Percentiles rank a stretch among this genome's conserved stretches.
These are phyloP conservation scores for Drosophila tristis DNA, from an alignment of 1,140 invertebrate genomes.

Conservation along the genomic window DNA sequence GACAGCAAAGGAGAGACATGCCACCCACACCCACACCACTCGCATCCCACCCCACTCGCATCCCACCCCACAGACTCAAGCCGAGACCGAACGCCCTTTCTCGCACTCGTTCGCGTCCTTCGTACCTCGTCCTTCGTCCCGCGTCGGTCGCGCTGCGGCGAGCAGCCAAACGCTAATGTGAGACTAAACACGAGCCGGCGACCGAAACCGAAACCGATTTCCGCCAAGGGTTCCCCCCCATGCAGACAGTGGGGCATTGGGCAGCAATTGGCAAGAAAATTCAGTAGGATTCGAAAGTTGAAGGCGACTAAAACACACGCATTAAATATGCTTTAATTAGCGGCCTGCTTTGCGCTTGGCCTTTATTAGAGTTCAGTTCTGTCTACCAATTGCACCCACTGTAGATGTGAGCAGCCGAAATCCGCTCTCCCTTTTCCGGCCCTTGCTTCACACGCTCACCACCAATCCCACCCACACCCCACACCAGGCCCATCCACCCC, in stretches of 20 bases:
- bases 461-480: too few relatives aligned
- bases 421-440: conserved; percentile 9
- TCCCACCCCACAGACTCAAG: not conserved
- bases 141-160: conserved; percentile 46
- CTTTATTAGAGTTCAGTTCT: not conserved
- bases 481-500: not conserved
- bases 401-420: conserved; percentile 19
- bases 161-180: conserved; percentile 68
- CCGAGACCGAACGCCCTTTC: conserved; percentile 24
- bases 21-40: conserved; percentile 21
- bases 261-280: too few relatives aligned
- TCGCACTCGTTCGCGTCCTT: conserved; percentile 35
- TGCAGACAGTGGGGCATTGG: conserved; percentile 6
- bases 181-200: conserved; percentile 68
- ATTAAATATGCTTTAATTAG: too few relatives aligned
- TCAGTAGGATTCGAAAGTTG: too few relatives aligned
- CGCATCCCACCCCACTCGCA: not conserved
- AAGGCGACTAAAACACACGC: too few relatives aligned
- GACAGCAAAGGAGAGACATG: conserved; percentile 21
- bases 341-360: too few relatives aligned
- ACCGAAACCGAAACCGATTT: conserved; percentile 73
- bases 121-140: conserved; percentile 17
- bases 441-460: conserved; percentile 42
- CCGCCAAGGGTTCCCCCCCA: conserved; percentile 33
- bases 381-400: conserved; percentile 22